Base-by-base conservation (phyloP, 2,113 vertebrate species). In the Lonchura striata region DNA sequence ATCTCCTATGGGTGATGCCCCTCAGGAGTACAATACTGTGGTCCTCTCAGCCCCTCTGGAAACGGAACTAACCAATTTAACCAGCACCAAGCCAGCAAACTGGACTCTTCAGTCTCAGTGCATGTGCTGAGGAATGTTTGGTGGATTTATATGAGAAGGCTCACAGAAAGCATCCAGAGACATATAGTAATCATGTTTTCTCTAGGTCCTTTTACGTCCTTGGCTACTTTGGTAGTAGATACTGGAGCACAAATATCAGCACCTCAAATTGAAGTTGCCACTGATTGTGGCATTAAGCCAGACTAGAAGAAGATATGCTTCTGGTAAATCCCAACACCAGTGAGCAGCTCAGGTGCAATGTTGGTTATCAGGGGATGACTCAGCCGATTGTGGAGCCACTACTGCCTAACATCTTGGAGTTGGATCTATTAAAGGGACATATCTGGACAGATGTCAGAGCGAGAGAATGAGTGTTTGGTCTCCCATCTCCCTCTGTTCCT, bases 51-150 rank as follows among this genome's bases (percentile, higher is more conserved):
- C 5, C 9, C 10, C 11, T 57, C 19, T 6, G 23, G 44, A 56
- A 74, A 39, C 28, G 4, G 15, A 28, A 28, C 28, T 39, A 56
- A 56, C 19, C 20, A 47, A 30, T 41, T 65, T n/a, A 56, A 64
- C 15, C 23, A n/a, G 12, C 33, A 65, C 30, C 0, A 0, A 65
- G 28, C 13, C 15, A 65, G 12, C 1, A 6, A 42, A 47, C 30
- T 42, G 30, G 30, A 24, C 35, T 57, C n/a, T 28, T 12, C 30
- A 13, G 16, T 49, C 50, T 65, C n/a, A 65, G 35, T 13, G 21
- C 10, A 20, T 15, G 42, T 27, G 14, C 37, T 35, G 31, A 20
- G 9, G 21, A 64, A 5, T 1, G 0, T 14, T 30, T 21, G 8
- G 35, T 57, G 33, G 44, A 24, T 72, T 72, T 64, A 12, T 18